Evolutionary conservation across 2,888 invertebrate genomes (phyloP).

Genomic region (Orchestes rusci): DNA sequence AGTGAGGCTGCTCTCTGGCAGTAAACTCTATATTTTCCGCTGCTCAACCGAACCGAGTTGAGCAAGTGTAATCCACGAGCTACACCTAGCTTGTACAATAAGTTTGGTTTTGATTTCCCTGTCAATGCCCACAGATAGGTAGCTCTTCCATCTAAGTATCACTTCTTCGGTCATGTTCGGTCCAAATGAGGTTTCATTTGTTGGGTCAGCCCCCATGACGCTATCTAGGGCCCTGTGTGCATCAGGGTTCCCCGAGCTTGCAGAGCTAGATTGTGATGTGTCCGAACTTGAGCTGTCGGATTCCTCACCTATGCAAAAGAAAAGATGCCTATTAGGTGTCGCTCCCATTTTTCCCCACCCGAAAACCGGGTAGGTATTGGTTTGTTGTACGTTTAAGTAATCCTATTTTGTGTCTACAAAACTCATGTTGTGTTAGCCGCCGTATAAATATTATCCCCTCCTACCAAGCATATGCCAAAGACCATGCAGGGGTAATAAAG

Average conservation of each 20-base stretch:
- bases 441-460: too few species aligned
- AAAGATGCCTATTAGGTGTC: neutral
- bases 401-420: too few species aligned
- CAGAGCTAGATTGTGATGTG: neutral
- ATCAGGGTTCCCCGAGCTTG: neutral
- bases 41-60: too few species aligned
- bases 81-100: neutral
- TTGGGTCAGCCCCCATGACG: slow-evolving; percentile 4
- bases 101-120: slow-evolving; percentile 1
- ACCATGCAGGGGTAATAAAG: too few species aligned
- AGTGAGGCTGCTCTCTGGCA: too few species aligned
- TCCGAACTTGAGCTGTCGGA: neutral
- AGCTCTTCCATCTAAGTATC: slow-evolving; percentile 5
- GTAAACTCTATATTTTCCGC: too few species aligned
- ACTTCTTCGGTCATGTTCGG: slow-evolving; percentile 3
- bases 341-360: too few species aligned
- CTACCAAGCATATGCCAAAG: too few species aligned
- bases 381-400: too few species aligned
- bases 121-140: slow-evolving; percentile 3
- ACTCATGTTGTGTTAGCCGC: too few species aligned
- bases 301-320: neutral
- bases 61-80: too few species aligned
- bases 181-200: slow-evolving; percentile 3
- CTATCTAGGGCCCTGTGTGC: neutral
- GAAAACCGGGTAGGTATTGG: too few species aligned